These are phyloP conservation scores for Alcedo atthis DNA, from an alignment of 2,797 vertebrate genomes.

Conservation along the genomic window DNA sequence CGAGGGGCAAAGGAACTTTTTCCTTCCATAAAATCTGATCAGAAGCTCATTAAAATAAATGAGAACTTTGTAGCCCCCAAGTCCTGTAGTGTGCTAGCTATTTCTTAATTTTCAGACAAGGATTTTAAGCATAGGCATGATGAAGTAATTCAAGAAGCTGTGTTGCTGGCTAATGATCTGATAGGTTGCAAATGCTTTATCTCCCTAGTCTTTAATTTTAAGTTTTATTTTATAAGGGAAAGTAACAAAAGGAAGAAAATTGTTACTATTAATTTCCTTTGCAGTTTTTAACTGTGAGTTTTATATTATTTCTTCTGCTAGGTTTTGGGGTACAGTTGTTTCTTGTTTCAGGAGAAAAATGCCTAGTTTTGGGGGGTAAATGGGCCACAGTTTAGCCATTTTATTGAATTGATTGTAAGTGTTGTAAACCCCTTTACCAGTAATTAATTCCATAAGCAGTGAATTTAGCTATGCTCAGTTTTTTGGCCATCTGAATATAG, in stretches of 20 bases:
- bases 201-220: background rate
- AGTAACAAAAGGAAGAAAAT: background rate
- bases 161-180: slow-evolving; percentile 49
- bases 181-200: slow-evolving; percentile 57
- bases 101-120: slow-evolving; percentile 14
- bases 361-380: background rate
- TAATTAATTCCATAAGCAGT: slow-evolving; percentile 45
- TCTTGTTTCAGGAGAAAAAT: background rate
- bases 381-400: slow-evolving; percentile 2
- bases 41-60: background rate
- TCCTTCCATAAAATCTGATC: background rate
- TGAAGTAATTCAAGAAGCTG: slow-evolving; percentile 50
- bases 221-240: background rate
- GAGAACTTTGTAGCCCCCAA: background rate
- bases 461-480: background rate
- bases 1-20: background rate
- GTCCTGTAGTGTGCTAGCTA: background rate
- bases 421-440: background rate
- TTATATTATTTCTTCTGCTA: background rate
- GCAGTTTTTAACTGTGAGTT: background rate
- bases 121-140: slow-evolving; percentile 36
- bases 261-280: background rate
- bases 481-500: background rate
- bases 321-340: background rate
- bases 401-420: background rate